Evolutionary conservation across 30 jellyfish, hydroid and myxozoan species (phyloP), one percentile per base, ranked within the genome.

Genomic region (Mastigias papua): DNA sequence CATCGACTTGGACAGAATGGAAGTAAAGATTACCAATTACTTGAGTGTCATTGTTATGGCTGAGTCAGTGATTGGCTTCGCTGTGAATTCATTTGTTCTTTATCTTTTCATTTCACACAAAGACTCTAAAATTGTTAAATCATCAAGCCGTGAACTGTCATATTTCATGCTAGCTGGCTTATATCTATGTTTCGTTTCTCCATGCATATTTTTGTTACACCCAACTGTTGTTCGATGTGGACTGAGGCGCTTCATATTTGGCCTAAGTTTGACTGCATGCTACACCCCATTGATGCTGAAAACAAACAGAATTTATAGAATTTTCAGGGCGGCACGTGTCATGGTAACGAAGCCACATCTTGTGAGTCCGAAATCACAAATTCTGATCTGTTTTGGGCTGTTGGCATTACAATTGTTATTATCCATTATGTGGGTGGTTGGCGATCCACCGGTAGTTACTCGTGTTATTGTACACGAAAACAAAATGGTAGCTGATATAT

Each of bases 261-360:
- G 98, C 26, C 76, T 93, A 58, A 70, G 96, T 34, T 72, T 87
- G 65, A 79, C 97, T 1, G 80, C 82, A 2, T 93, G 98, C 66
- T 93, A 85, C 79, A 90, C 97, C 17, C 97, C 98, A 4, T 89
- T 93, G 15, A 75, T 93, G 60, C 85, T 93, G 42, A 87, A 87
- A 70, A 82, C 94, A 6, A 93, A 93, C 48, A 81, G 98, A 32
- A 89, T 93, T 58, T 88, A 93, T 78, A 72, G 97, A 75, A 82
- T 81, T 19, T 93, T 87, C 86, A 76, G 33, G 33, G 90, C 97
- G 6, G 92, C 98, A 8, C 89, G 80, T 0, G 63, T 46, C n/a
- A 58, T 63, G 69, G 64, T 84, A 6, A 9, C 87, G 6, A 58
- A 90, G 75, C 95, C 95, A 27, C 21, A 62, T 20, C 76, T 93